Evolutionary conservation across 2,113 vertebrate genomes (phyloP), one percentile per base, ranked within the genome.

Genomic region (Oenanthe oenanthe): DNA sequence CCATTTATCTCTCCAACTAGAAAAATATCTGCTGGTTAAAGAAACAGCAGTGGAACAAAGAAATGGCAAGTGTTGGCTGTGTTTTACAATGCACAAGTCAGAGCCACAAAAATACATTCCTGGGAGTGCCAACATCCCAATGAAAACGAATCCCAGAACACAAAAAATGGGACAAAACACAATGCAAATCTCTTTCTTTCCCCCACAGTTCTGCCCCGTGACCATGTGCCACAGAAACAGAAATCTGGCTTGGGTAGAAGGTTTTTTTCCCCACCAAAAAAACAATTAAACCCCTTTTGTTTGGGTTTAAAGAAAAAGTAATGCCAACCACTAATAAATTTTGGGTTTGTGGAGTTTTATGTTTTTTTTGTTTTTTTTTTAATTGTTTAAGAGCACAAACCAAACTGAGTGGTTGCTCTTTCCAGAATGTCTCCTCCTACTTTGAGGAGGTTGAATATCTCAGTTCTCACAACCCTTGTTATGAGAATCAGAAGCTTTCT

Each of bases 341-440:
- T 60, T n/a, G 29, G 25, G 1, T 75, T 63, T 31, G 13, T n/a
- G 1, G 81, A 70, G 57, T 43, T 76, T 40, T 73, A 12, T 56
- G 0, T 1, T 4, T 12, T 42, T 54, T 20, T 57, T 40, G 70
- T 10, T 56, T 0, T 1, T 4, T 12, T 42, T 54, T 20, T 57
- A 54, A 51, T 43, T 70, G 47, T 78, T 86, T 68, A 80, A 45
- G 18, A 76, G n/a, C 34, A 62, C 20, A 73, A 83, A 78, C 10
- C 28, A 80, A 77, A 74, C 15, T 1, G 1, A 73, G 7, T 5
- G 4, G 36, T 15, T 80, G 29, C 38, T 78, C 16, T 51, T 74
- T 77, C 38, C 57, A 61, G 53, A 89, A 58, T 7, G 15, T 60
- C 38, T 50, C 43, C 47, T 70, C 67, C 47, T 67, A 8, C 32